Evolutionary conservation across 2,888 invertebrate genomes (phyloP).

Genomic region (Cantharis rustica): DNA sequence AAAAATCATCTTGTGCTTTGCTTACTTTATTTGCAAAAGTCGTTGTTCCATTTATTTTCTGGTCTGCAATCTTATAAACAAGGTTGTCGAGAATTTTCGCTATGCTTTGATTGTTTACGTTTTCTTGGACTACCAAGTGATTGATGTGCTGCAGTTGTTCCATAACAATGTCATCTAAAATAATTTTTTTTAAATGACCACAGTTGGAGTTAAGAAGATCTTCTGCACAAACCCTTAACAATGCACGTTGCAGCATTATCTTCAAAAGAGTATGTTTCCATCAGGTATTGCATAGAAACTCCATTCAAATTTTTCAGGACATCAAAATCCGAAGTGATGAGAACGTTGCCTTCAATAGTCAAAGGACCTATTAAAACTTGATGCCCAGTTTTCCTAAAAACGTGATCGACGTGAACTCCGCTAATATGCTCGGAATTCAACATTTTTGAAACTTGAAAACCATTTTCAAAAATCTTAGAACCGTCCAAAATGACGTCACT

Average conservation of each 20-base stretch:
- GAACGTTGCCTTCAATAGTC: slow-evolving; percentile 47
- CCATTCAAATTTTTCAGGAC: slow-evolving; percentile 49
- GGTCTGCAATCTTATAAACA: slow-evolving; percentile 40
- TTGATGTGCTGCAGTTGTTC: slow-evolving; percentile 42
- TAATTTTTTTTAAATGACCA: too few relatives aligned
- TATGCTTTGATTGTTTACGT: slow-evolving; percentile 41
- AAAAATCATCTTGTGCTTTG: background rate
- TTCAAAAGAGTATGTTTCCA: slow-evolving; percentile 35
- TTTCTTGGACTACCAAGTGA: slow-evolving; percentile 42
- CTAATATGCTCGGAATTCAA: slow-evolving; percentile 50
- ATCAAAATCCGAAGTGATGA: slow-evolving; percentile 45
- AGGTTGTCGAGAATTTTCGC: slow-evolving; percentile 43
- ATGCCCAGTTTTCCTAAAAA: slow-evolving; percentile 53
- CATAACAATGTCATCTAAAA: slow-evolving; percentile 49
- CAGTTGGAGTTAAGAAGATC: too few relatives aligned
- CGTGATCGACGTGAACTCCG: slow-evolving; percentile 46
- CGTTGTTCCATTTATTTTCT: slow-evolving; percentile 35
- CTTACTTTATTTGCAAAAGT: slow-evolving; percentile 39
- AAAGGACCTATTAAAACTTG: slow-evolving; percentile 48
- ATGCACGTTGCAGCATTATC: slow-evolving; percentile 35
- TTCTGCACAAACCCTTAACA: slow-evolving; percentile 44
- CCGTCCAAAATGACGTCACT: slow-evolving; percentile 45
- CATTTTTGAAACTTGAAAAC: slow-evolving; percentile 45
- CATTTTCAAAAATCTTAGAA: slow-evolving; percentile 53
- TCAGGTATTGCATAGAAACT: slow-evolving; percentile 40